These are phyloP conservation scores for Margaritifera margaritifera DNA, from an alignment of 2,888 invertebrate species.

Conservation along the genomic window DNA sequence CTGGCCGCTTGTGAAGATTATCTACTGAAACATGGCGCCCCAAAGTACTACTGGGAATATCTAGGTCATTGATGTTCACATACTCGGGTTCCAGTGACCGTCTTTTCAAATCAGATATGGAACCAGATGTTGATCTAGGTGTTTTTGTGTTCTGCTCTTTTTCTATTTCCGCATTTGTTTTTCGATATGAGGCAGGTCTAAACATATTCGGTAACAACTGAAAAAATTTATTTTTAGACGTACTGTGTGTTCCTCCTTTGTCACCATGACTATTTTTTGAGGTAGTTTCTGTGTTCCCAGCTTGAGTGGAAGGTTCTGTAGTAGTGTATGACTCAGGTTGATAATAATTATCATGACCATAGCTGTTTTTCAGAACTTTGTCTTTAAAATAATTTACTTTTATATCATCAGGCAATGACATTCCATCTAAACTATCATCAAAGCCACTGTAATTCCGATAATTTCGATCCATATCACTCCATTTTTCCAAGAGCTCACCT, in stretches of 20 bases:
- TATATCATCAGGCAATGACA: slow-evolving; percentile 33
- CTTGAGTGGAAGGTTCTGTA: background rate
- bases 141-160: background rate
- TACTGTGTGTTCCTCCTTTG: slow-evolving; percentile 13
- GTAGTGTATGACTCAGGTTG: slow-evolving; percentile 33
- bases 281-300: slow-evolving; percentile 13
- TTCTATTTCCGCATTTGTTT: slow-evolving; percentile 10
- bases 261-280: slow-evolving; percentile 10
- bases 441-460: slow-evolving; percentile 53
- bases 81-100: slow-evolving; percentile 30
- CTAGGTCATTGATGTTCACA: slow-evolving; percentile 32
- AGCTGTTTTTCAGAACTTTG: slow-evolving; percentile 44
- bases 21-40: slow-evolving; percentile 46
- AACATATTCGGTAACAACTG: slow-evolving; percentile 43
- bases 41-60: too few relatives aligned
- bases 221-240: slow-evolving; percentile 31
- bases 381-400: slow-evolving; percentile 53
- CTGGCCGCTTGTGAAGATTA: slow-evolving; percentile 46
- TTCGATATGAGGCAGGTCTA: slow-evolving; percentile 27
- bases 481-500: slow-evolving; percentile 48
- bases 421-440: slow-evolving; percentile 33
- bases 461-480: slow-evolving; percentile 51
- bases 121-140: background rate
- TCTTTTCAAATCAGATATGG: background rate
- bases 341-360: slow-evolving; percentile 47